phyloP scores from a whole-genome alignment of 2,888 invertebrate genomes.

The Tenthredo distinguenda region DNA sequence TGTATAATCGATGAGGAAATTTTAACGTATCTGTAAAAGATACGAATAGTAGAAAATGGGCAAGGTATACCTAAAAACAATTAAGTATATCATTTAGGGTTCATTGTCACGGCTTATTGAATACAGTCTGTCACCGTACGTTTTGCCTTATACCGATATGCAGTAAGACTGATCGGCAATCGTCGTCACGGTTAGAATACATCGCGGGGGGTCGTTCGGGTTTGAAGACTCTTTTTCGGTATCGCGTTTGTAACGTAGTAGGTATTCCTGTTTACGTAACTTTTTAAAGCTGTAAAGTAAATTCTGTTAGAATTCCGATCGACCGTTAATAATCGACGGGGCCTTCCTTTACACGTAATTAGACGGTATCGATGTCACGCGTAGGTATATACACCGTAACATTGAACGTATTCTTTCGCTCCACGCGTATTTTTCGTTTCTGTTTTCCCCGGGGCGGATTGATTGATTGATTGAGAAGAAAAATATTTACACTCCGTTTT shows the following conservation, averaged over 20 bases:
- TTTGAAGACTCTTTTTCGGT: background rate
- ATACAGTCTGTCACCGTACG: background rate
- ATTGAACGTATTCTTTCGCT: background rate
- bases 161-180: constrained; percentile 14
- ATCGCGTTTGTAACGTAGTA: background rate
- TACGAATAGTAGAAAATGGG: background rate
- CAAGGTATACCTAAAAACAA: constrained; percentile 1
- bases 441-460: background rate
- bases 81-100: constrained; percentile 13
- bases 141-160: background rate
- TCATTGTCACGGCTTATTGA: constrained; percentile 41
- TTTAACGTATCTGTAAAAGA: background rate
- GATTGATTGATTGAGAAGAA: constrained; percentile 1
- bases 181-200: constrained; percentile 24
- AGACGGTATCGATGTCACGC: background rate
- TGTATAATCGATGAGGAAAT: background rate
- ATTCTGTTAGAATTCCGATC: background rate
- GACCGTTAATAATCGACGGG: background rate
- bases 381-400: background rate
- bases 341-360: background rate
- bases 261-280: background rate
- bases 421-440: background rate
- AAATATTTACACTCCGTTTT: background rate
- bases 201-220: constrained; percentile 11
- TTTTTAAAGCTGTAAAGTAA: background rate